Evolutionary conservation across 2,888 invertebrate species (phyloP).

Genomic region (Alsophila aescularia): DNA sequence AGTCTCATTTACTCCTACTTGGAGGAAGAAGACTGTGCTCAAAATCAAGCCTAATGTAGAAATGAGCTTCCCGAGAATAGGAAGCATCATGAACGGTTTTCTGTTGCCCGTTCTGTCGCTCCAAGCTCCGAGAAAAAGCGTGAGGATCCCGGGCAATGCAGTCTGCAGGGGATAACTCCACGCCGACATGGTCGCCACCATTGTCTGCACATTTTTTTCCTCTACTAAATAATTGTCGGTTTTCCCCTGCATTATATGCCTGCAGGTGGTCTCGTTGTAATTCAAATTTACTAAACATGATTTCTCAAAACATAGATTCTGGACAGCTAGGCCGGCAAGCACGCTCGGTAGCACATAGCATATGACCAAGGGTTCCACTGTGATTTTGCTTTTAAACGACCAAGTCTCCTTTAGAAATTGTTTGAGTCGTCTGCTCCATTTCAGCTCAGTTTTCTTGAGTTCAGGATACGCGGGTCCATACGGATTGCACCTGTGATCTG

Average conservation of each 20-base stretch:
- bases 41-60: slow-evolving; percentile 82
- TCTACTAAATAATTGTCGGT: slow-evolving; percentile 70
- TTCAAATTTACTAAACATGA: slow-evolving; percentile 83
- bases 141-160: slow-evolving; percentile 82
- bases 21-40: slow-evolving; percentile 83
- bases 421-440: slow-evolving; percentile 67
- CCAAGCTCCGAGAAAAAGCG: slow-evolving; percentile 86
- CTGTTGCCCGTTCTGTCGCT: slow-evolving; percentile 85
- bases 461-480: slow-evolving; percentile 51
- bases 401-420: slow-evolving; percentile 70
- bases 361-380: slow-evolving; percentile 88
- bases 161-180: slow-evolving; percentile 85
- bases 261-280: slow-evolving; percentile 82
- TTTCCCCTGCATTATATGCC: slow-evolving; percentile 74
- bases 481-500: slow-evolving; percentile 72
- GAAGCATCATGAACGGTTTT: slow-evolving; percentile 85
- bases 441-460: slow-evolving; percentile 62
- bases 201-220: slow-evolving; percentile 75
- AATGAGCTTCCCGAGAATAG: slow-evolving; percentile 84
- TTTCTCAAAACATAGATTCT: slow-evolving; percentile 84
- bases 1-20: slow-evolving; percentile 82
- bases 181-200: slow-evolving; percentile 84
- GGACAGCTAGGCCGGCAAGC: slow-evolving; percentile 86
- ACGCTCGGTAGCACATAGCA: slow-evolving; percentile 88
- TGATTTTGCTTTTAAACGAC: slow-evolving; percentile 74